A percentile compares a stretch with the other conserved stretches of the same genome.
Evolutionary conservation across 2,113 vertebrate genomes (phyloP).

Genomic region (Delphinapterus leucas): DNA sequence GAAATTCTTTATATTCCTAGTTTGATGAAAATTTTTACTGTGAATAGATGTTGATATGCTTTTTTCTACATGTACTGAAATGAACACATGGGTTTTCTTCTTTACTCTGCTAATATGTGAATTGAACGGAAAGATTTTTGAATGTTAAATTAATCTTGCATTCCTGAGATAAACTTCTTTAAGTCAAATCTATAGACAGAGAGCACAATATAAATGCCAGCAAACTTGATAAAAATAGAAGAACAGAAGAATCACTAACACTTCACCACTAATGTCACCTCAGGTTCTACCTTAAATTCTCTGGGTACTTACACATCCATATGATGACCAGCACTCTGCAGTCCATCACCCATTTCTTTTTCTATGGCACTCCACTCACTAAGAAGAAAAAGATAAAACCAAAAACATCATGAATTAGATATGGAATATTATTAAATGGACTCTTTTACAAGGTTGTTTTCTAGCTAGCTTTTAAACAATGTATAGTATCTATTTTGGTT

Average conservation of each 20-base stretch:
- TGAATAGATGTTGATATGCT: not conserved
- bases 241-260: not conserved
- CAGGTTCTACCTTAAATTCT: not conserved
- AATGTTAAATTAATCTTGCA: not conserved
- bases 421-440: slow-evolving; percentile 71
- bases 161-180: not conserved
- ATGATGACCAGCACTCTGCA: slow-evolving; percentile 96
- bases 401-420: slow-evolving; percentile 69
- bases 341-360: slow-evolving; percentile 96
- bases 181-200: not conserved
- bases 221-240: not conserved
- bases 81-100: not conserved
- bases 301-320: slow-evolving; percentile 93
- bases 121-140: not conserved
- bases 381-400: slow-evolving; percentile 75
- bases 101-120: slow-evolving; percentile 6
- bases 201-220: not conserved
- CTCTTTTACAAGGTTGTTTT: slow-evolving; percentile 65
- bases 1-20: slow-evolving; percentile 24
- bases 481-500: not conserved
- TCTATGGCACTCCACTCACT: slow-evolving; percentile 98
- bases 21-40: not conserved
- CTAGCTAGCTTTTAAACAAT: slow-evolving; percentile 71
- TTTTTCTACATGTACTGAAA: not conserved
- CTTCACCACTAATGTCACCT: not conserved